Evolutionary conservation across 2,113 vertebrate genomes (phyloP), one percentile per base, ranked within the genome.

Genomic region (Naja naja): DNA sequence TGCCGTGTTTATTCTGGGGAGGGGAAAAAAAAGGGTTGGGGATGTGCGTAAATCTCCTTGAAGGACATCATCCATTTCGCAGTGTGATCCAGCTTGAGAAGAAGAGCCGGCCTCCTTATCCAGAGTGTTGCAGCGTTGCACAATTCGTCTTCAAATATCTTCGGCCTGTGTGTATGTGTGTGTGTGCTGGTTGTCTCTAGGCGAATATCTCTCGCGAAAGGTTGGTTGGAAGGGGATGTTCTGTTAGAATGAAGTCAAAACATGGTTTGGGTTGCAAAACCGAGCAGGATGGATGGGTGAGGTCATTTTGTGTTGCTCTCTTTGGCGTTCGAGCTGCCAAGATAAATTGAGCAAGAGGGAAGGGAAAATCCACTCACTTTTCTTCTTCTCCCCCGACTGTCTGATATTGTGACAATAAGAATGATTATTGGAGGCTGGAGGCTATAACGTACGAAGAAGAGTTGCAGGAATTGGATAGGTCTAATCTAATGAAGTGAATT

Each of bases 21-120:
- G 3, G 6, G 16, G 47, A 9, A 7, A 56, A 56, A 86, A 95
- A 20, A 52, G 91, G 90, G 87, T 95, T 94, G 91, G 85, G 22
- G 69, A 87, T 94, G 91, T 14, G 45, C 22, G 0, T 92, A 94
- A 96, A 91, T 94, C 92, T 3, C 93, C 92, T 91, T 74, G 74
- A 93, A 94, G 47, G 0, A 81, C 87, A 34, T 0, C 47, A 89
- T 90, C 94, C 55, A 54, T 74, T 23, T 54, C 0, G 5, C 87
- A 5, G 92, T 92, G 0, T 93, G 94, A 90, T 81, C 93, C 93
- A 93, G 92, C 95, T 95, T 92, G 91, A 92, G 74, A 23, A 30
- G 94, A 96, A 95, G 81, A 27, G 55, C 0, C 16, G 16, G 69
- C 14, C 16, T 0, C 56, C 81, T 90, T 94, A 89, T 58, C 94